phyloP scores from a whole-genome alignment of 2,888 invertebrate genomes.

The Monopis laevigella region DNA sequence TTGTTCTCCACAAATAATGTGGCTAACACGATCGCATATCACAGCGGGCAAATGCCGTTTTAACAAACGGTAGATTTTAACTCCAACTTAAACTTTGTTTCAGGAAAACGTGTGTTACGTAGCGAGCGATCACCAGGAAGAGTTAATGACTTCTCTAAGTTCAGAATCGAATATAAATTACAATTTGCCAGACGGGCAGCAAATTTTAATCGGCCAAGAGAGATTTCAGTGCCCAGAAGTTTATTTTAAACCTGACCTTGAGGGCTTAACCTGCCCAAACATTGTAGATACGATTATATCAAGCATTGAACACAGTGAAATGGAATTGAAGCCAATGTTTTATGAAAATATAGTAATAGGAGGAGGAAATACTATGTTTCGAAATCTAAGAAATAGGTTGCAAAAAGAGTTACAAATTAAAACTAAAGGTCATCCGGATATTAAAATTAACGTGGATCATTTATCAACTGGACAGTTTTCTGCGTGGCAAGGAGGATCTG shows the following conservation, averaged over 20 bases:
- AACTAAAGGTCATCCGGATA: slow-evolving; percentile 46
- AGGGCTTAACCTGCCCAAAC: slow-evolving; percentile 79
- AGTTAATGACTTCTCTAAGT: slow-evolving; percentile 60
- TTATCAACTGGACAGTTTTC: slow-evolving; percentile 92
- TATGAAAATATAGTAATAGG: slow-evolving; percentile 89
- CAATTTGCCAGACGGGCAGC: slow-evolving; percentile 86
- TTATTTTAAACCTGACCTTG: slow-evolving; percentile 83
- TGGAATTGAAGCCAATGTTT: slow-evolving; percentile 84
- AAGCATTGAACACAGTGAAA: slow-evolving; percentile 71
- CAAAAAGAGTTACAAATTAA: slow-evolving; percentile 82
- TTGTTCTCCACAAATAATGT: neutral
- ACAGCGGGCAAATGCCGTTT: neutral
- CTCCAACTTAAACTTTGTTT: slow-evolving; percentile 16
- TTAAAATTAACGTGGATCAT: slow-evolving; percentile 77
- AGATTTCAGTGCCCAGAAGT: slow-evolving; percentile 86
- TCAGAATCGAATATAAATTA: slow-evolving; percentile 82
- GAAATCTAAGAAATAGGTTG: slow-evolving; percentile 90
- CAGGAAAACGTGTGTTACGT: slow-evolving; percentile 41
- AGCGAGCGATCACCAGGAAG: slow-evolving; percentile 30
- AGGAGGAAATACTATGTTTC: slow-evolving; percentile 87
- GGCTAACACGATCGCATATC: neutral
- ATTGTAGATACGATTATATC: slow-evolving; percentile 71
- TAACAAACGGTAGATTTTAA: neutral
- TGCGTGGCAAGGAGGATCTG: slow-evolving; percentile 96
- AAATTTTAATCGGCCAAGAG: slow-evolving; percentile 80